Percentiles rank a stretch among this genome's conserved stretches.
Evolutionary conservation across 2,113 vertebrate genomes (phyloP).

Genomic region (Sorex araneus): DNA sequence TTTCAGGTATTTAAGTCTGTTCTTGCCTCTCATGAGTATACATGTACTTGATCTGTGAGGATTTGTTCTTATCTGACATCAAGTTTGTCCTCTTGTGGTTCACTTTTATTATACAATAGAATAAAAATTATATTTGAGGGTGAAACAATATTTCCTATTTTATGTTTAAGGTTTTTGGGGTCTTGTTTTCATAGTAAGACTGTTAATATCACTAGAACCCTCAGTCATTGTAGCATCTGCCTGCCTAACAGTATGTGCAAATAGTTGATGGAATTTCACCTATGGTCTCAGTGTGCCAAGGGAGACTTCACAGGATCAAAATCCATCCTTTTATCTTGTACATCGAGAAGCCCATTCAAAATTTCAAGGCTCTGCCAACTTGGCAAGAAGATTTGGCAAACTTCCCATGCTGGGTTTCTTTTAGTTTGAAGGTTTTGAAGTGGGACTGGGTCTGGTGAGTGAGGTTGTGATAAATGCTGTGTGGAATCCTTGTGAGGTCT

Average conservation of each 20-base stretch:
- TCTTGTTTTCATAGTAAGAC: conserved; percentile 73
- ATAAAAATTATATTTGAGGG: conserved; percentile 54
- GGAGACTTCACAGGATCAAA: conserved; percentile 64
- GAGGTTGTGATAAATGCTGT: conserved; percentile 77
- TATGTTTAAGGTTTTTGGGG: conserved; percentile 58
- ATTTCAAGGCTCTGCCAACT: conserved; percentile 78
- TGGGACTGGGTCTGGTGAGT: conserved; percentile 74
- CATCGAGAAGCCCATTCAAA: conserved; percentile 74
- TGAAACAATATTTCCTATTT: conserved; percentile 73
- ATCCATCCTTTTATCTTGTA: conserved; percentile 84
- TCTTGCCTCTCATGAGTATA: not conserved
- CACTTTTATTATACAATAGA: conserved; percentile 31
- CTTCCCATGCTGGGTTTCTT: conserved; percentile 77
- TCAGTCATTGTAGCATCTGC: conserved; percentile 68
- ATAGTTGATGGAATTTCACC: conserved; percentile 69
- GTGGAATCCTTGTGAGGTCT: conserved; percentile 72
- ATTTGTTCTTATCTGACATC: not conserved
- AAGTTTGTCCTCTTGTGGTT: conserved; percentile 18
- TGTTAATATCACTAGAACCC: conserved; percentile 28
- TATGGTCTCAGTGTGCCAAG: conserved; percentile 67
- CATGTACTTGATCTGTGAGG: not conserved
- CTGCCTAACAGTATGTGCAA: conserved; percentile 62
- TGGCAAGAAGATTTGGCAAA: conserved; percentile 76
- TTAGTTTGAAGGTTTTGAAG: conserved; percentile 83
- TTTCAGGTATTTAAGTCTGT: not conserved